Base-by-base conservation (phyloP, 1,140 invertebrate species). In the Ceratina japonica region DNA sequence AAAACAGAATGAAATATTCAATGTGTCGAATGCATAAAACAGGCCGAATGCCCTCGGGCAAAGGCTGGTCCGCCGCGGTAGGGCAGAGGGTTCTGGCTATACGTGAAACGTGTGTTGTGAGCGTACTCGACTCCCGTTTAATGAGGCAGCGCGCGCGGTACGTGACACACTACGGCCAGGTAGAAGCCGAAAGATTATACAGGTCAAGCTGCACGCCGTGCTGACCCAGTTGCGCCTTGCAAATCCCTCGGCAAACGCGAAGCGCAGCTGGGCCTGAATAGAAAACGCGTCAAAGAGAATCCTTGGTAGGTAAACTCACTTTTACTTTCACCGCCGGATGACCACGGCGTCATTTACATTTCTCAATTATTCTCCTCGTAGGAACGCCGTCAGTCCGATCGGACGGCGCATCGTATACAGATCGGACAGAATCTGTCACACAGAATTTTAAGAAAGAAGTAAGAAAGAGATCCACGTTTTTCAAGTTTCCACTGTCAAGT, bases 141-240 rank as follows among this genome's bases (percentile, higher is more conserved):
- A 77, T 54, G 75, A 77, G 75, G 56, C 18, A 13, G 66, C 16
- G 8, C n/a, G 8, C n/a, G 64, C 15, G 2, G 64, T 77, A 77
- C 68, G 75, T 72, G 75, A 77, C 75, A 77, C 49, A 31, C 27
- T 31, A 31, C 27, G 27, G 68, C 27, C 68, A 77, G 68, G 68
- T 77, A 77, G 58, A 54, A 31, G 18, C 20, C 75, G 58, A 77
- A 77, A 77, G 59, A 72, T 77, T 77, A 72, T 77, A 77, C 68
- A 63, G 75, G 75, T 77, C 75, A 77, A 72, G 68, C 59, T 22
- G 68, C 59, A 37, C 75, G 66, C 22, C 49, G 75, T 18, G 58
- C 75, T 77, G 75, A 77, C 75, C 75, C 49, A 77, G 49, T 77
- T 77, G 49, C 68, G 20, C 68, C 22, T 77, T 27, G 51, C 68